Percentiles rank a stretch among this genome's conserved stretches.
phyloP scores from a whole-genome alignment of 2,888 invertebrate species.

The Drosophila anomalipes region DNA sequence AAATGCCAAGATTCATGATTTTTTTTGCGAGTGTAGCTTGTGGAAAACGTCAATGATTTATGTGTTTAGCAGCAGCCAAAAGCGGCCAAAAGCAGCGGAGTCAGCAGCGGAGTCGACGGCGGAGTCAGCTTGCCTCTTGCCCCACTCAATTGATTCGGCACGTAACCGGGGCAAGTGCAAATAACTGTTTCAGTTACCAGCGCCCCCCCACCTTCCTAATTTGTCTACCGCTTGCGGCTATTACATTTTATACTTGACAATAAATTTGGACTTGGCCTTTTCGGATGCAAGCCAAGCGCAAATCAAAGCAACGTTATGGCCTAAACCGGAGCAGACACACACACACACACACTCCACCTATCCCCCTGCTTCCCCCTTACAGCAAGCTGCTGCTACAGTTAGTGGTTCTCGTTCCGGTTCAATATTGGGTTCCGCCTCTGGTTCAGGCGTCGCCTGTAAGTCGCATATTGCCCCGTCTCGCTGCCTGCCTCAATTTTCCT shows the following conservation, averaged over 20 bases:
- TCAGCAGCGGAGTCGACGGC: slow-evolving; percentile 5
- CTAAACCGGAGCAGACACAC: slow-evolving; percentile 1
- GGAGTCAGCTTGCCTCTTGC: slow-evolving; percentile 2
- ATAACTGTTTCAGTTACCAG: slow-evolving; percentile 72
- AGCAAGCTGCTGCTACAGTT: background rate
- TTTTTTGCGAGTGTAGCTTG: background rate
- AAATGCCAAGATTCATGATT: background rate
- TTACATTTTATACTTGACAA: slow-evolving; percentile 78
- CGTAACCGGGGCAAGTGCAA: slow-evolving; percentile 77
- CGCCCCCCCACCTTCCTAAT: background rate
- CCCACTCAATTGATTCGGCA: slow-evolving; percentile 77
- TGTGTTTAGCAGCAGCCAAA: slow-evolving; percentile 46
- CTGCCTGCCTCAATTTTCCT: slow-evolving; percentile 10
- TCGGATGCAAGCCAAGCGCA: slow-evolving; percentile 40
- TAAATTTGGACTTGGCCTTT: slow-evolving; percentile 65
- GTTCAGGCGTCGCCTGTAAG: slow-evolving; percentile 2
- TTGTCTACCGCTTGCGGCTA: slow-evolving; percentile 37
- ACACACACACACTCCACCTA: slow-evolving; percentile 6
- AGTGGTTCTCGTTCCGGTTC: slow-evolving; percentile 20
- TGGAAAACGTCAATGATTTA: slow-evolving; percentile 71
- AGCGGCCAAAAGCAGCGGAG: slow-evolving; percentile 1
- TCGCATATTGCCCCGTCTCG: slow-evolving; percentile 55
- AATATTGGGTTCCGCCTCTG: slow-evolving; percentile 19
- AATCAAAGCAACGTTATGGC: slow-evolving; percentile 77
- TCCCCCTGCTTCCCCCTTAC: background rate